Conservation (phyloP, 2,113 vertebrate genomes). For the Natator depressus region DNA sequence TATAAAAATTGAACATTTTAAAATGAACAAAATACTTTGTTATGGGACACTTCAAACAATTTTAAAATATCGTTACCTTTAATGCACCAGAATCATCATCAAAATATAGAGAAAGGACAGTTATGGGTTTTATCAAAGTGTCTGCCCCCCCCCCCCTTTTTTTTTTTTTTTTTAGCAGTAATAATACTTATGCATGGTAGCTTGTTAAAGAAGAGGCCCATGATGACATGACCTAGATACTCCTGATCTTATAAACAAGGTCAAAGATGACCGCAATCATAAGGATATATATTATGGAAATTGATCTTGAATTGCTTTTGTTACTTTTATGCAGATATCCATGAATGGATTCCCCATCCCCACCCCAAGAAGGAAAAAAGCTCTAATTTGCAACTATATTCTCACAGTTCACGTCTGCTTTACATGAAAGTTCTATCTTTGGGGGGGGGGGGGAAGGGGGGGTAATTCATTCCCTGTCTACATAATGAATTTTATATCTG, state of each 20-base stretch:
- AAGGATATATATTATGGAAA: neutral
- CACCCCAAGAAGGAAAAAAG: rapidly evolving
- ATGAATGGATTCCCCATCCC: neutral
- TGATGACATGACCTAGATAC: neutral
- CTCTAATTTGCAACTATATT: neutral
- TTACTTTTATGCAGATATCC: neutral
- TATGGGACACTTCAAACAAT: neutral
- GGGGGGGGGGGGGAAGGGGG: rapidly evolving
- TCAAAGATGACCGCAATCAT: rapidly evolving
- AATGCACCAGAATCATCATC: constrained; percentile 20
- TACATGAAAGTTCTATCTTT: neutral
- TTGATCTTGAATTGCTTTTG: neutral
- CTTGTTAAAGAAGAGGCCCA: neutral
- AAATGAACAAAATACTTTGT: constrained; percentile 23
- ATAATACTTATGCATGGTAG: neutral
- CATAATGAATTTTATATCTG: rapidly evolving
- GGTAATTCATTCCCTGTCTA: neutral
- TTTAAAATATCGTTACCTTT: constrained; percentile 23
- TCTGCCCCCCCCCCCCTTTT: neutral
- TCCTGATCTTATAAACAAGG: rapidly evolving
- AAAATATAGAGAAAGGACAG: neutral
- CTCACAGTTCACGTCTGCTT: constrained; percentile 9
- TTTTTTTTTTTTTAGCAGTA: constrained; percentile 7
- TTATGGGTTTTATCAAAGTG: neutral
- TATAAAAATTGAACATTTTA: constrained; percentile 57